Evolutionary conservation across 2,888 invertebrate genomes (phyloP).

Genomic region (Parnassius mnemosyne): DNA sequence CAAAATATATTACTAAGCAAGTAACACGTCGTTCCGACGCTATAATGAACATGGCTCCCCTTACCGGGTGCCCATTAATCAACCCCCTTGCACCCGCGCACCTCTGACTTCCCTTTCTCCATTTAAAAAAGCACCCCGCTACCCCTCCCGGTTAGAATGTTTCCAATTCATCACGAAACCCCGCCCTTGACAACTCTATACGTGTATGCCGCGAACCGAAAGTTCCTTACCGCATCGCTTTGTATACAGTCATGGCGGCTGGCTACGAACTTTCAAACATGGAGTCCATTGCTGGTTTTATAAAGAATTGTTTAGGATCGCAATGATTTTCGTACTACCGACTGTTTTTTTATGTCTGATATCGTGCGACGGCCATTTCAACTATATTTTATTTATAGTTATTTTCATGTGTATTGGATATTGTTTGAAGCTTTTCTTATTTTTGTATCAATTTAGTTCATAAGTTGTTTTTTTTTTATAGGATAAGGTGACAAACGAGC

Average conservation of each 20-base stretch:
- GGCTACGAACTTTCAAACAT: constrained; percentile 28
- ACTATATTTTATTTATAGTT: constrained; percentile 64
- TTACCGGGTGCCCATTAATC: constrained; percentile 69
- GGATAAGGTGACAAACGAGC: too few species aligned
- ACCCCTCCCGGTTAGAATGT: constrained; percentile 69
- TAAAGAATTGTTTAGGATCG: constrained; percentile 24
- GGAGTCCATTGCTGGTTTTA: constrained; percentile 9
- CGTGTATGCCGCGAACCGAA: constrained; percentile 43
- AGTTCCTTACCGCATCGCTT: constrained; percentile 49
- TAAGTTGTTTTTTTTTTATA: not conserved
- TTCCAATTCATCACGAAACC: constrained; percentile 80
- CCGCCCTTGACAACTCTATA: constrained; percentile 84
- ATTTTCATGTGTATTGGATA: constrained; percentile 55
- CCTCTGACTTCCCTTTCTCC: constrained; percentile 51
- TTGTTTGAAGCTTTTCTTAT: constrained; percentile 30
- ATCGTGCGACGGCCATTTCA: constrained; percentile 63
- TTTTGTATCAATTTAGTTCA: constrained; percentile 4
- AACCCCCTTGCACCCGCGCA: constrained; percentile 60
- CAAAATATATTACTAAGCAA: constrained; percentile 75
- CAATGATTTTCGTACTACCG: constrained; percentile 36
- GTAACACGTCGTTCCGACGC: constrained; percentile 76
- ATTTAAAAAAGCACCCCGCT: constrained; percentile 69
- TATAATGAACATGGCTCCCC: constrained; percentile 80
- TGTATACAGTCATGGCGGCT: constrained; percentile 34
- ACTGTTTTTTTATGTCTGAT: constrained; percentile 63